Percentiles rank a stretch among this genome's conserved stretches.
Conservation (phyloP, 2,113 vertebrate species). For the Mormyrus iriodes region DNA sequence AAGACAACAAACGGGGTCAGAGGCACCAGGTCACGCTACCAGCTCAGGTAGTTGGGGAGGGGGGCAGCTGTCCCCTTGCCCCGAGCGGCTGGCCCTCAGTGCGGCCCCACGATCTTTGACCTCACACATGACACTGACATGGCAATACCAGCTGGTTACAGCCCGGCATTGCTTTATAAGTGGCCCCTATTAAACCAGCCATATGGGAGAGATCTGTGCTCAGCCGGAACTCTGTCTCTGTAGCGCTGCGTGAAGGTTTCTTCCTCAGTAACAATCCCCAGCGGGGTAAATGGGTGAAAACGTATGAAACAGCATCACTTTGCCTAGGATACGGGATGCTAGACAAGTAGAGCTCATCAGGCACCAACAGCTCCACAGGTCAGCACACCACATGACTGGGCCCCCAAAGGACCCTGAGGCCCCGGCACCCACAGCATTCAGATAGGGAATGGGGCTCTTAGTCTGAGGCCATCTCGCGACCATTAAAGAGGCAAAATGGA, state of each 20-base stretch:
- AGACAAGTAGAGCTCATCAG: neutral
- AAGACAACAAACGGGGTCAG: constrained; percentile 25
- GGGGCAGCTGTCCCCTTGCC: neutral
- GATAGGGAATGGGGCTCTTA: neutral
- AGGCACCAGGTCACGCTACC: constrained; percentile 12
- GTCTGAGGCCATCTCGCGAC: neutral
- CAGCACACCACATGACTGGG: neutral
- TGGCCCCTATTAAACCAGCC: neutral
- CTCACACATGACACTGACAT: neutral
- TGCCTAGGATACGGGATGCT: neutral
- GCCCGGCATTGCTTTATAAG: neutral
- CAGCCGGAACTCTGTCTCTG: neutral
- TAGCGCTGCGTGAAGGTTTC: neutral
- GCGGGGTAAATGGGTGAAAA: neutral
- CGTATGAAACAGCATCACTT: neutral
- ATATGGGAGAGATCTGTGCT: neutral
- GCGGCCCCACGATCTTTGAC: neutral
- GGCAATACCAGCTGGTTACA: neutral
- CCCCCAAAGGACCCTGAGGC: neutral
- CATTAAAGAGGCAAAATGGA: neutral
- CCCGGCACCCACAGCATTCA: neutral
- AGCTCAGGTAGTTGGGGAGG: neutral
- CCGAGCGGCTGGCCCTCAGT: neutral
- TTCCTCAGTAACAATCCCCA: neutral
- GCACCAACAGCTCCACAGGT: neutral